Conservation (phyloP, 2,113 vertebrate species). For the Thunnus maccoyii region DNA sequence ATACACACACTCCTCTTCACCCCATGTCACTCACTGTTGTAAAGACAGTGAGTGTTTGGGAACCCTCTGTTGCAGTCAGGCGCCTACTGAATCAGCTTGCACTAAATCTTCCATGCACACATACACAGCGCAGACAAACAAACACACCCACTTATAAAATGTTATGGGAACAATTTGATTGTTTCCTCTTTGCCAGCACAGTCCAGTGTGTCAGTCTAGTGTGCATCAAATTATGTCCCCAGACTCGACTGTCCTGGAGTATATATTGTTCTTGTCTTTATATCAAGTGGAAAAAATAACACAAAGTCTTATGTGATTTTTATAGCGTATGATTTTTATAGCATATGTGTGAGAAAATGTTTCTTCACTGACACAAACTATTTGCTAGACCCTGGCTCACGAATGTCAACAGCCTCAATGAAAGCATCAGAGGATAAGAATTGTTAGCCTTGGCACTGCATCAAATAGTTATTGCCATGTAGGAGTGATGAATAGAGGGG, state of each 20-base stretch:
- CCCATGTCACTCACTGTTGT: constrained; percentile 35
- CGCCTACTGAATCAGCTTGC: neutral
- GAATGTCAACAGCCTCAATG: neutral
- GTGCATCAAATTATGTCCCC: neutral
- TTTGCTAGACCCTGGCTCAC: neutral
- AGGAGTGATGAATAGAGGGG: constrained; percentile 18
- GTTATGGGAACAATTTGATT: constrained; percentile 10
- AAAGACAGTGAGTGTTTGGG: constrained; percentile 30
- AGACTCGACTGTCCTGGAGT: neutral
- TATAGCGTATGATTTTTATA: neutral
- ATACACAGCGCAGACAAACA: constrained; percentile 23
- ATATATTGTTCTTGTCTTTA: constrained; percentile 12
- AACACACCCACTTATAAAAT: neutral
- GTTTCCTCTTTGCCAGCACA: neutral
- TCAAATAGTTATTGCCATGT: neutral
- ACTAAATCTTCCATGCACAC: neutral
- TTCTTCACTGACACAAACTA: neutral
- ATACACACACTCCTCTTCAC: neutral
- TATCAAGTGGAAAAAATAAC: constrained; percentile 13
- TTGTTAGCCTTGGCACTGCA: constrained; percentile 9
- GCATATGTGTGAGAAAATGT: constrained; percentile 26
- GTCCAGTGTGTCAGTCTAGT: neutral
- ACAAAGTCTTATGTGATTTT: constrained; percentile 4
- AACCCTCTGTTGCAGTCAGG: constrained; percentile 19
- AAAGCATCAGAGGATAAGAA: constrained; percentile 21